Base-by-base conservation (phyloP, 2,113 vertebrate species). In the Calypte anna region DNA sequence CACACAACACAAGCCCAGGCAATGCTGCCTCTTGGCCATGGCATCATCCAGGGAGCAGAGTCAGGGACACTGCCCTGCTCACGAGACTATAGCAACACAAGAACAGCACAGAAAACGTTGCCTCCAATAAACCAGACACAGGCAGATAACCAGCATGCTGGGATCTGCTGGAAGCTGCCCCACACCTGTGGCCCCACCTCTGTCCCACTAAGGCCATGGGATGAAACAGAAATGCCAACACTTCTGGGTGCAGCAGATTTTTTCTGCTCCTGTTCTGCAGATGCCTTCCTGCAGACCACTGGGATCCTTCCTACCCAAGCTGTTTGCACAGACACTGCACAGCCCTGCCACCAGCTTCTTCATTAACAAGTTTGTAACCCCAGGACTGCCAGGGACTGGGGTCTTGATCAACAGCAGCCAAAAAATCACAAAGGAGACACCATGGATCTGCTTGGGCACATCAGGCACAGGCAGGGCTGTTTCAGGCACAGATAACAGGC, bases 381-480 rank as follows among this genome's bases (percentile, higher is more conserved):
- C 31, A 33, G 13, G 57, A 22, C 28, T n/a, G 33, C 51, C 11
- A 23, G 69, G 51, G 0, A 21, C 66, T 40, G 58, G 12, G 24
- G 19, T 48, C 53, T 61, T 4, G 1, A 20, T 14, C 14, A 53
- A 7, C 55, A 10, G 54, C 2, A 3, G 38, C 58, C 43, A 8
- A 70, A 40, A 13, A 50, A n/a, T 19, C 25, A 43, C 50, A 24
- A 10, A 7, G 21, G 31, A 43, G 24, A 16, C 28, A 55, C 31
- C 44, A 2, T 0, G 2, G 28, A 24, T 4, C 0, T 13, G 43
- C 25, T 38, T 16, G 0, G 2, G 27, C 6, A 1, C 33, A 30
- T 20, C n/a, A 50, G 69, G 46, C 17, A 12, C 51, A 66, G 51
- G n/a, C 43, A 85, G 70, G 23, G 61, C 33, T 74, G 61, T 23